phyloP scores from a whole-genome alignment of 2,888 invertebrate species.

The Blastobasis adustella region DNA sequence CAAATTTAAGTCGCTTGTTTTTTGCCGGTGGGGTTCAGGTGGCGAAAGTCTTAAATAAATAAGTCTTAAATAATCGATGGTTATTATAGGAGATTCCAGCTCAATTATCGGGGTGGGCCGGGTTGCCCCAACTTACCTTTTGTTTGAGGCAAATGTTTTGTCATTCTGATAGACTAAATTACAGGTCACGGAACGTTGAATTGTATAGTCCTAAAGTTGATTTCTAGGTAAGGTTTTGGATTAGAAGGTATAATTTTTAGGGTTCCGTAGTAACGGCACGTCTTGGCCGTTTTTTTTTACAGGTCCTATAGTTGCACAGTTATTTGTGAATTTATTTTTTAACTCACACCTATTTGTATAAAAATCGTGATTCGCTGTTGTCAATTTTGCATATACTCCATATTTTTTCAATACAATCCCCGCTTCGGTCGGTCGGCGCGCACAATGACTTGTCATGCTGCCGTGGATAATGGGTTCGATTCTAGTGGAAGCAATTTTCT shows the following conservation, averaged over 20 bases:
- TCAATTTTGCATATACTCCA: slow-evolving; percentile 29
- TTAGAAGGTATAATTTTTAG: too few relatives aligned
- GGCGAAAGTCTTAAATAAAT: slow-evolving; percentile 58
- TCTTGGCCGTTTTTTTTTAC: too few relatives aligned
- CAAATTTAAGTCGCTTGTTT: background rate
- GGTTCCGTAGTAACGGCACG: too few relatives aligned
- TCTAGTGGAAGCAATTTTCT: slow-evolving; percentile 46
- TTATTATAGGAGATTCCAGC: slow-evolving; percentile 49
- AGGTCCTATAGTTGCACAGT: too few relatives aligned
- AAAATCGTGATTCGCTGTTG: slow-evolving; percentile 29
- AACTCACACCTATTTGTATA: slow-evolving; percentile 11
- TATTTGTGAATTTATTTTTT: too few relatives aligned
- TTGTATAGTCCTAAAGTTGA: too few relatives aligned
- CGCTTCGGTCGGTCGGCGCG: slow-evolving; percentile 33
- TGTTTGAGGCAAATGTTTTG: slow-evolving; percentile 31
- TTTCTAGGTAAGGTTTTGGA: too few relatives aligned
- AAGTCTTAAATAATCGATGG: slow-evolving; percentile 44
- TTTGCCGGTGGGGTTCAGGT: slow-evolving; percentile 42
- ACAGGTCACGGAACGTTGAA: too few relatives aligned
- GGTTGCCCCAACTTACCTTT: slow-evolving; percentile 13
- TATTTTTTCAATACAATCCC: slow-evolving; percentile 25
- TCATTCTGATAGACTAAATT: background rate
- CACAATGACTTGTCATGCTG: slow-evolving; percentile 31
- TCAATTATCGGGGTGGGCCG: slow-evolving; percentile 45
- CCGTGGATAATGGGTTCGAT: slow-evolving; percentile 57